Conservation (phyloP, 2,888 invertebrate species). For the Hydropsyche betteni region DNA sequence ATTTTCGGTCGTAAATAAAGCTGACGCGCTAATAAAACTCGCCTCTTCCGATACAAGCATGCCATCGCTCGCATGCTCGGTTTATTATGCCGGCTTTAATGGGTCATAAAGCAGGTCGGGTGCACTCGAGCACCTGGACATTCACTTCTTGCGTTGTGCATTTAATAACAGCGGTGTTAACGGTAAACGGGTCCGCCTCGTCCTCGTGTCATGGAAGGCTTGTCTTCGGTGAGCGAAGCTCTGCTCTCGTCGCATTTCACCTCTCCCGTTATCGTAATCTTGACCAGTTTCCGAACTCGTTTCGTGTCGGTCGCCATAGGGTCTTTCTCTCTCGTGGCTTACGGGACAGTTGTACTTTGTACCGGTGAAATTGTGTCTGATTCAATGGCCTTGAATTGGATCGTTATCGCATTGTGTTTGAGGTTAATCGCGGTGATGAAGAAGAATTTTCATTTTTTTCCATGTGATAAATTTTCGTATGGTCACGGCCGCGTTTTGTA, state of each 20-base stretch:
- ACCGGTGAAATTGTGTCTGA: too few relatives aligned
- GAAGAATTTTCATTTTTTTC: too few relatives aligned
- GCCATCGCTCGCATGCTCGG: too few relatives aligned
- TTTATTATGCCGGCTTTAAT: not conserved
- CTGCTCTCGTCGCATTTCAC: conserved; percentile 11
- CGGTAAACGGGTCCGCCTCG: not conserved
- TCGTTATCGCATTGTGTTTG: too few relatives aligned
- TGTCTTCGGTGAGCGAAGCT: not conserved
- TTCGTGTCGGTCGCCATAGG: not conserved
- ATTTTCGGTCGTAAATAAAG: conserved; percentile 26
- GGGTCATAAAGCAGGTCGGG: not conserved
- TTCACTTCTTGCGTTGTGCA: not conserved
- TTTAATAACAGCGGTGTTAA: conserved; percentile 1
- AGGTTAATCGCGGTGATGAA: too few relatives aligned
- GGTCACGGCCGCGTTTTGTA: too few relatives aligned
- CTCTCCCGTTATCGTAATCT: conserved; percentile 26
- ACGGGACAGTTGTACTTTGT: not conserved
- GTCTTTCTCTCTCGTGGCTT: not conserved
- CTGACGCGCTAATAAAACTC: not conserved
- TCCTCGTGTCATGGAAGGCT: not conserved
- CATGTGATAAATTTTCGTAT: too few relatives aligned
- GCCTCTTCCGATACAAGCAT: too few relatives aligned
- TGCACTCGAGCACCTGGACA: too few relatives aligned
- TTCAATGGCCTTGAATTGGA: too few relatives aligned
- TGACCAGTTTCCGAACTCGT: conserved; percentile 1